These are phyloP conservation scores for Zygothrica quintamaculata DNA, from an alignment of 2,888 invertebrate genomes.

Conservation along the genomic window DNA sequence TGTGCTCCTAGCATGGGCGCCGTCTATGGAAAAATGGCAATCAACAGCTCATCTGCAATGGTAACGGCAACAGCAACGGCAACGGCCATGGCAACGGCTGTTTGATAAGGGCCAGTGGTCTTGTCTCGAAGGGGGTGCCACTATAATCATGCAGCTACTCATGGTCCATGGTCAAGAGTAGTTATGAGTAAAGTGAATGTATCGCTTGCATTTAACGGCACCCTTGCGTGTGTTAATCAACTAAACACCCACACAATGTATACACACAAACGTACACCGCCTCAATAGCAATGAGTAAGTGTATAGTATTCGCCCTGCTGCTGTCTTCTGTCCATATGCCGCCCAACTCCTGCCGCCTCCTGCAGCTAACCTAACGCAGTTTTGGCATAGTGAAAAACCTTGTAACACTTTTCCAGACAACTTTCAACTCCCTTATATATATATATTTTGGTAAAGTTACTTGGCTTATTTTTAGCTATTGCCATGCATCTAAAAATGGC, in stretches of 20 bases:
- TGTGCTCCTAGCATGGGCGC: slow-evolving; percentile 56
- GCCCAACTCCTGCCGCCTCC: slow-evolving; percentile 8
- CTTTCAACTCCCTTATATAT: slow-evolving; percentile 35
- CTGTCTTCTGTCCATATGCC: too few relatives aligned
- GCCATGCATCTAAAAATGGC: slow-evolving; percentile 72
- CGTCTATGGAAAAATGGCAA: slow-evolving; percentile 52
- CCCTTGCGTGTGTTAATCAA: slow-evolving; percentile 63
- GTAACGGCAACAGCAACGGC: slow-evolving; percentile 4
- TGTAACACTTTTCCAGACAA: slow-evolving; percentile 68
- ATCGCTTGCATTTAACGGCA: slow-evolving; percentile 45
- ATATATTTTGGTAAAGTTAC: slow-evolving; percentile 49
- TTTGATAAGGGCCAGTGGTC: slow-evolving; percentile 59
- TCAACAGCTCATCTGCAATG: slow-evolving; percentile 62
- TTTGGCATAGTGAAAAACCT: slow-evolving; percentile 74
- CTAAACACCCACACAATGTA: slow-evolving; percentile 56
- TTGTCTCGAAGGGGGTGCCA: slow-evolving; percentile 39
- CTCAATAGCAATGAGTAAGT: too few relatives aligned
- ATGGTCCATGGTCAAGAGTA: slow-evolving; percentile 47
- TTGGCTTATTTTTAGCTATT: slow-evolving; percentile 70
- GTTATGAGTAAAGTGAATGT: slow-evolving; percentile 26
- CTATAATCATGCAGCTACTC: slow-evolving; percentile 11
- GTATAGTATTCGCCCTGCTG: not conserved
- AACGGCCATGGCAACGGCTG: slow-evolving; percentile 69
- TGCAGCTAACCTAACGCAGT: slow-evolving; percentile 31
- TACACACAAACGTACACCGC: too few relatives aligned